Conservation (phyloP, 2,888 invertebrate species). For the Heteromyza rotundicornis region DNA sequence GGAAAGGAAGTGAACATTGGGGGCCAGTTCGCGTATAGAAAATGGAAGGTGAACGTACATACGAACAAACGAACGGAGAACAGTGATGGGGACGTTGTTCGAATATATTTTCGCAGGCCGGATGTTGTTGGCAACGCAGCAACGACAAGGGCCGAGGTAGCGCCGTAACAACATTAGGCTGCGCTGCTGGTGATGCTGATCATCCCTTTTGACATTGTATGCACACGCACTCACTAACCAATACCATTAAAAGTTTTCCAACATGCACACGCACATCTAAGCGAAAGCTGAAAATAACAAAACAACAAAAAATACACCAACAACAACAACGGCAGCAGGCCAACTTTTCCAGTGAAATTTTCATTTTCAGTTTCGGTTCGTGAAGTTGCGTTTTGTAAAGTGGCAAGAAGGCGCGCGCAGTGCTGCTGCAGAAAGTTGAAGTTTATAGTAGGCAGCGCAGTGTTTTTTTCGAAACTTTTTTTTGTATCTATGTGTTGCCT, state of each 20-base stretch:
- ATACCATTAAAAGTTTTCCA: conserved; percentile 55
- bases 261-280: neutral
- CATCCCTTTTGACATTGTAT: conserved; percentile 26
- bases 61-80: neutral
- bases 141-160: neutral
- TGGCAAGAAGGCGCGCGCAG: neutral
- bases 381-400: neutral
- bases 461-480: neutral
- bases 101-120: no score
- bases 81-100: neutral
- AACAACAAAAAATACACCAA: neutral
- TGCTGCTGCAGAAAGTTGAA: neutral
- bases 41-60: no score
- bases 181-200: neutral
- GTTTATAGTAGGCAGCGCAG: neutral
- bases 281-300: neutral
- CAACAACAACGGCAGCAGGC: neutral
- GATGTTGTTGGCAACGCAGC: conserved; percentile 1
- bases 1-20: conserved; percentile 33
- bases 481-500: neutral
- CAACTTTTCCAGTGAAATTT: conserved; percentile 1
- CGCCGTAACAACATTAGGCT: neutral
- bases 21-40: conserved; percentile 12
- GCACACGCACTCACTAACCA: conserved; percentile 37
- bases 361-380: neutral